Percentiles rank a stretch among this genome's conserved stretches.
phyloP scores from a whole-genome alignment of 2,797 vertebrate genomes.

The Thalassophryne amazonica region DNA sequence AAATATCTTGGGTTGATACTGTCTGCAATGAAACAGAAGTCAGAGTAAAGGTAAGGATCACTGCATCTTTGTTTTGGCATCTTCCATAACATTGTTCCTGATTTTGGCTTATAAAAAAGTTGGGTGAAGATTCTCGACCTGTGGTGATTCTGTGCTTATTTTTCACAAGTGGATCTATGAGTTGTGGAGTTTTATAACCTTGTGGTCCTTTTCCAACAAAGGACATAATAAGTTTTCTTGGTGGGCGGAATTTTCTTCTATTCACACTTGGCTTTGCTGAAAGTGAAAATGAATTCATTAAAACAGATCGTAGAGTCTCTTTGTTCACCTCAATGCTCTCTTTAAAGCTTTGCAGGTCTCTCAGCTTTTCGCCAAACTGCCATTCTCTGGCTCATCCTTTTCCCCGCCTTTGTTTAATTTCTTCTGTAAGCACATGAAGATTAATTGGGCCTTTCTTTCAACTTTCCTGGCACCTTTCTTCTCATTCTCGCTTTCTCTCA shows the following conservation, averaged over 20 bases:
- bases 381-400: slow-evolving; percentile 27
- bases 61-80: too few relatives aligned
- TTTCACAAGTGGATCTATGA: too few relatives aligned
- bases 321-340: slow-evolving; percentile 26
- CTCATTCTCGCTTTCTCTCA: slow-evolving; percentile 47
- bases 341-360: slow-evolving; percentile 8
- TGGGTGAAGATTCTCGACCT: too few relatives aligned
- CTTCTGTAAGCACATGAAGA: slow-evolving; percentile 70
- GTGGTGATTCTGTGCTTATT: too few relatives aligned
- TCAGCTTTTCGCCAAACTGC: slow-evolving; percentile 10
- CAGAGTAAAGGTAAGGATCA: too few relatives aligned
- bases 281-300: slow-evolving; percentile 37
- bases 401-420: slow-evolving; percentile 60
- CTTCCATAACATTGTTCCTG: too few relatives aligned
- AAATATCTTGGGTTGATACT: too few relatives aligned
- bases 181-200: neutral
- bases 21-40: too few relatives aligned
- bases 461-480: slow-evolving; percentile 53
- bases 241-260: too few relatives aligned
- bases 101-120: too few relatives aligned
- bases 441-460: slow-evolving; percentile 71
- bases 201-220: slow-evolving; percentile 2
- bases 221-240: too few relatives aligned
- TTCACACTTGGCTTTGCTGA: neutral
- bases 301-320: slow-evolving; percentile 28